Evolutionary conservation across 2,113 vertebrate species (phyloP).

Genomic region (Perognathus longimembris): DNA sequence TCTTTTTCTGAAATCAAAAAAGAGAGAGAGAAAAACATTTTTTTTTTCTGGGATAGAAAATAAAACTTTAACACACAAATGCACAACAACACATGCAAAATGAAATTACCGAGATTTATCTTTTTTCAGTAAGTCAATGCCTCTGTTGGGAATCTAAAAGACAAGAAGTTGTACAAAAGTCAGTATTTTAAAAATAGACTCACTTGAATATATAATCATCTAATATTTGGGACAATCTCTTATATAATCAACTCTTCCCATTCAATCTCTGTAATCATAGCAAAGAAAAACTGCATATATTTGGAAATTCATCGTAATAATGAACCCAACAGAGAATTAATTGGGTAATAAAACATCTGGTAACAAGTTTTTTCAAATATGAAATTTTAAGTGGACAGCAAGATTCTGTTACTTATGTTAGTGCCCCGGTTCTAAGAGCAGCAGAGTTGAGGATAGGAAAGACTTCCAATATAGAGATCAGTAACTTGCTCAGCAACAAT

Average conservation of each 20-base stretch:
- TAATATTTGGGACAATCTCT: neutral
- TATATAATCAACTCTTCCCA: neutral
- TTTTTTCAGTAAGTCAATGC: conserved; percentile 89
- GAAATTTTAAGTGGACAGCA: no score
- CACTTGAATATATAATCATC: neutral
- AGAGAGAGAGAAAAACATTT: neutral
- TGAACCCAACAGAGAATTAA: neutral
- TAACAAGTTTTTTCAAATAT: neutral
- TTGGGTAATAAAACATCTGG: neutral
- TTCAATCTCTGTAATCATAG: neutral
- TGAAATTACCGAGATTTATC: conserved; percentile 90
- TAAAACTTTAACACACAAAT: neutral
- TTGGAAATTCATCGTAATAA: conserved; percentile 4
- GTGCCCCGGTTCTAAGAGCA: no score
- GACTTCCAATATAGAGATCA: no score
- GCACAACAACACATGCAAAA: neutral
- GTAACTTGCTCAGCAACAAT: no score
- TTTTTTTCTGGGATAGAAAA: neutral
- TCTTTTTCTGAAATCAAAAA: conserved; percentile 85
- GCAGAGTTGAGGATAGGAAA: no score
- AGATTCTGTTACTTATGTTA: no score
- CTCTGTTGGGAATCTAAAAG: conserved; percentile 90
- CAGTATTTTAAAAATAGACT: conserved; percentile 25
- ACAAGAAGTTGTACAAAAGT: conserved; percentile 58
- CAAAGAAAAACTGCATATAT: neutral